A percentile compares a stretch with the other conserved stretches of the same genome.
Evolutionary conservation across 2,888 invertebrate species (phyloP).

Genomic region (Pyrgus malvae): DNA sequence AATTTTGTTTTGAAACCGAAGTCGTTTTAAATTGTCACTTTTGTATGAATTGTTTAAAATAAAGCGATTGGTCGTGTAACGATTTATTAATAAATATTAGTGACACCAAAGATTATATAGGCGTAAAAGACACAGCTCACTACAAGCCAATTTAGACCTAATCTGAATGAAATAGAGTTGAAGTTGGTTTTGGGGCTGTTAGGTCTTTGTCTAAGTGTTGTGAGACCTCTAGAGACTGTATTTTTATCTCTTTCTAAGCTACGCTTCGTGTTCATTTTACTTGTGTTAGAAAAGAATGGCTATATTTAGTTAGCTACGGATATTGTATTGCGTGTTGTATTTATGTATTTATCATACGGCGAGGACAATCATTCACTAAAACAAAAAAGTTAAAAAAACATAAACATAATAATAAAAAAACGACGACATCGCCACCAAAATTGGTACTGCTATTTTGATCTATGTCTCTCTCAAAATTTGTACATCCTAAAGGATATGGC

Average conservation of each 20-base stretch:
- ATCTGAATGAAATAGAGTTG: neutral
- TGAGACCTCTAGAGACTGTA: conserved; percentile 29
- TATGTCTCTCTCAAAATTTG: no score
- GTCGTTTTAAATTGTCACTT: conserved; percentile 13
- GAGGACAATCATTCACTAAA: neutral
- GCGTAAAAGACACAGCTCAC: conserved; percentile 22
- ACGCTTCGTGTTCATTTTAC: conserved; percentile 24
- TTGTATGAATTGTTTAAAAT: conserved; percentile 17
- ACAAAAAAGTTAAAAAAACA: neutral
- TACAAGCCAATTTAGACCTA: conserved; percentile 18
- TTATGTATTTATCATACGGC: neutral
- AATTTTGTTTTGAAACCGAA: conserved; percentile 4
- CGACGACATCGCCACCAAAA: no score
- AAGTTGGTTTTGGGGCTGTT: conserved; percentile 21
- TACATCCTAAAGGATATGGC: no score
- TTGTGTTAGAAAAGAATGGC: conserved; percentile 22
- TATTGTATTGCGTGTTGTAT: conserved; percentile 3
- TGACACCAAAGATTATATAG: conserved; percentile 25
- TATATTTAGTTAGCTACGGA: conserved; percentile 14
- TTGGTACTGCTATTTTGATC: no score
- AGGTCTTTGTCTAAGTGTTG: conserved; percentile 31
- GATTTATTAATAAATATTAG: conserved; percentile 14
- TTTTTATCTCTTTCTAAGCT: conserved; percentile 28
- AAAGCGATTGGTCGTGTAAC: conserved; percentile 21
- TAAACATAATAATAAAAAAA: no score